Percentiles rank a stretch among this genome's conserved stretches.
Conservation (phyloP, 2,888 invertebrate genomes). For the Andricus curvator region DNA sequence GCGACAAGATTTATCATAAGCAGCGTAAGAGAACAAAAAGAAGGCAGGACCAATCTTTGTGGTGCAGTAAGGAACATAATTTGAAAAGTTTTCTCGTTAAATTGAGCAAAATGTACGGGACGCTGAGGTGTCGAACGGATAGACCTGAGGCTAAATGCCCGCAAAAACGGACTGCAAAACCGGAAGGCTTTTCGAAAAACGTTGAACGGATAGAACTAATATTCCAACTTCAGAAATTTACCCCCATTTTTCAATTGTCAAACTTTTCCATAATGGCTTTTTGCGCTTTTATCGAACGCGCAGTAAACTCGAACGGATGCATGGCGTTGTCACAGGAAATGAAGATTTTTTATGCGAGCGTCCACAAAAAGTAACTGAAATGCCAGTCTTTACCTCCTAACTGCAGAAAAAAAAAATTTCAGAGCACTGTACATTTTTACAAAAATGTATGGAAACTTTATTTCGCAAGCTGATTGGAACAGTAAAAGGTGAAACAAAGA, state of each 20-base stretch:
- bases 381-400: background rate
- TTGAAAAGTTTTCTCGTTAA: conserved; percentile 76
- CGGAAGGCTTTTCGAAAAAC: conserved; percentile 53
- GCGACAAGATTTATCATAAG: conserved; percentile 52
- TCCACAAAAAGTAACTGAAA: conserved; percentile 24
- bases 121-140: conserved; percentile 50
- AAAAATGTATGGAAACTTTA: background rate
- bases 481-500: background rate
- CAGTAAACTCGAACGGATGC: background rate
- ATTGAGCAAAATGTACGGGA: conserved; percentile 65
- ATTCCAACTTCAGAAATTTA: background rate
- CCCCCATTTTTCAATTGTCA: conserved; percentile 11
- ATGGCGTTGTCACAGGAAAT: conserved; percentile 10
- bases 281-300: background rate
- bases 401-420: background rate
- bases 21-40: conserved; percentile 52
- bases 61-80: conserved; percentile 66
- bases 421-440: background rate
- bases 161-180: conserved; percentile 48
- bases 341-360: conserved; percentile 18
- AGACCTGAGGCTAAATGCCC: conserved; percentile 52
- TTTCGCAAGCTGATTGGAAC: background rate
- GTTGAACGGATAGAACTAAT: conserved; percentile 55
- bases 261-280: conserved; percentile 4
- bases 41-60: conserved; percentile 42